Conservation (phyloP, 2,888 invertebrate species). For the Drosophila monieri region DNA sequence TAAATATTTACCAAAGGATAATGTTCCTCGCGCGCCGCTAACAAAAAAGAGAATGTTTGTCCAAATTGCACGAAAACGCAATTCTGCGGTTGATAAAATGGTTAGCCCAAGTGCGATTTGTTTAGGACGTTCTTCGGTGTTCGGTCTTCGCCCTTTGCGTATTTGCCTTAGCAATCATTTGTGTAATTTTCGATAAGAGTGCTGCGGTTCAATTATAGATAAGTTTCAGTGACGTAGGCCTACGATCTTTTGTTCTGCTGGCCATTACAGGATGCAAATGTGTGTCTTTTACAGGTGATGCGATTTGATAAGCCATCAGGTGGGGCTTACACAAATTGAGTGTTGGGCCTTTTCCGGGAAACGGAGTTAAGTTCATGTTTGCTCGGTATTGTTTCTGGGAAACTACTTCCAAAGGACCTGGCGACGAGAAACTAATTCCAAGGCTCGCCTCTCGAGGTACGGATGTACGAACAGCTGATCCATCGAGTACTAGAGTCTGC, state of each 20-base stretch:
- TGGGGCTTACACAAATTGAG: constrained; percentile 54
- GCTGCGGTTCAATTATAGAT: constrained; percentile 66
- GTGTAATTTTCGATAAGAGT: constrained; percentile 69
- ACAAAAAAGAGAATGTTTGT: constrained; percentile 70
- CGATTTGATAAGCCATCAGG: constrained; percentile 46
- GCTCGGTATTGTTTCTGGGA: constrained; percentile 72
- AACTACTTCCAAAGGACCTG: constrained; percentile 29
- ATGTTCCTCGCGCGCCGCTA: constrained; percentile 54
- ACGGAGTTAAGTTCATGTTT: constrained; percentile 73
- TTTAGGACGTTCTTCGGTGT: constrained; percentile 53
- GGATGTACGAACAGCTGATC: background rate
- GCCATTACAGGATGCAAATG: constrained; percentile 62
- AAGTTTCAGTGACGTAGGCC: constrained; percentile 56
- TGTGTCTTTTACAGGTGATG: constrained; percentile 63
- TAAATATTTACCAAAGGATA: constrained; percentile 76
- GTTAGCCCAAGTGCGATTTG: constrained; percentile 54
- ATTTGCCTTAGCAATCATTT: constrained; percentile 40
- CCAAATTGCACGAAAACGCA: constrained; percentile 61
- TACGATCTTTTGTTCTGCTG: constrained; percentile 37
- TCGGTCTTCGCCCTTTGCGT: constrained; percentile 5
- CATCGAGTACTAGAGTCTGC: background rate
- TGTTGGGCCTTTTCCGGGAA: constrained; percentile 71
- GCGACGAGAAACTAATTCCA: background rate
- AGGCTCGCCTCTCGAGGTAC: no score
- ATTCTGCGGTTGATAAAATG: constrained; percentile 70